phyloP scores from a whole-genome alignment of 2,113 vertebrate species.

The Coracopsis vasa region DNA sequence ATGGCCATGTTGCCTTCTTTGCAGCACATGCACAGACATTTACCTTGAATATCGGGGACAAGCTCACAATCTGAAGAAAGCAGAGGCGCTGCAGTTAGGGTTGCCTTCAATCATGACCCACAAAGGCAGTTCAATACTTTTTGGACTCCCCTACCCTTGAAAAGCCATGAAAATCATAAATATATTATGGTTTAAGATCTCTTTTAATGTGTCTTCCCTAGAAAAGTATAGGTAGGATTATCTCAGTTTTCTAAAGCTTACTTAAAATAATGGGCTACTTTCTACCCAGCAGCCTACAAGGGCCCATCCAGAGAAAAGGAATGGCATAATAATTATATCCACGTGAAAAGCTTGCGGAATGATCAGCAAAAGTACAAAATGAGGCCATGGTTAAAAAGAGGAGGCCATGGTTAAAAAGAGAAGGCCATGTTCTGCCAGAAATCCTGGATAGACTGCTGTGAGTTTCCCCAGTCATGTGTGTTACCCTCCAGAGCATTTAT shows the following conservation, averaged over 20 bases:
- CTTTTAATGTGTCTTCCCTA: not conserved
- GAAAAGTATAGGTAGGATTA: not conserved
- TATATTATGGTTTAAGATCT: not conserved
- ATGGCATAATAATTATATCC: not conserved
- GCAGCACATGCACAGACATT: not conserved
- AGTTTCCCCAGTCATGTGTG: not conserved
- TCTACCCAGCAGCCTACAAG: not conserved
- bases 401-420: not conserved
- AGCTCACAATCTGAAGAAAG: not conserved
- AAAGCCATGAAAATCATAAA: not conserved
- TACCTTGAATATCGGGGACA: not conserved
- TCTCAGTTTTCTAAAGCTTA: not conserved
- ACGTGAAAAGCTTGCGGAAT: not conserved
- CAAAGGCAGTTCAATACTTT: not conserved
- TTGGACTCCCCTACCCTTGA: not conserved
- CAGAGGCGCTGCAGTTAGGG: accelerated
- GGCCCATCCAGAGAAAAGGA: not conserved
- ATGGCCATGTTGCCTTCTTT: not conserved
- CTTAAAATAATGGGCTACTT: not conserved
- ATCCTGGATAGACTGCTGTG: not conserved
- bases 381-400: not conserved
- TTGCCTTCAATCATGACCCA: not conserved
- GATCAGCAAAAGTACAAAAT: not conserved
- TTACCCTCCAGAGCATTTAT: not conserved
- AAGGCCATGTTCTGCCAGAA: not conserved